Evolutionary conservation across 2,888 invertebrate genomes (phyloP).

Genomic region (Cataglyphis livida): DNA sequence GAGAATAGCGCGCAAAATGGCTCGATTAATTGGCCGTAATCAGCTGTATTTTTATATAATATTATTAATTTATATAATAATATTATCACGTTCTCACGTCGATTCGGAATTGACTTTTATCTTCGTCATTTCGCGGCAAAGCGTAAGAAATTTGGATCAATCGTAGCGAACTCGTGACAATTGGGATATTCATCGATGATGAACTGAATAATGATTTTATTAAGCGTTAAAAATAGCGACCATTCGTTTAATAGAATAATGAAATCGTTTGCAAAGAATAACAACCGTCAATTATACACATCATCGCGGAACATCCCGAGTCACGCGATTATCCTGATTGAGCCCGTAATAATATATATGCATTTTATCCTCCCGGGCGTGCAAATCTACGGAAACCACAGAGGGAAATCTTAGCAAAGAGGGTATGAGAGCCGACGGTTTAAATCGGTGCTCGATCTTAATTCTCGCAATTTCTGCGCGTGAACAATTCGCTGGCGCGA

Average conservation of each 20-base stretch:
- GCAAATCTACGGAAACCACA: constrained; percentile 1
- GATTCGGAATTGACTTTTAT: constrained; percentile 57
- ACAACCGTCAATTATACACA: not conserved
- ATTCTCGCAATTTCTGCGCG: not conserved
- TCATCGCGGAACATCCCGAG: not conserved
- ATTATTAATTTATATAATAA: not conserved
- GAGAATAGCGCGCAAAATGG: constrained; percentile 74
- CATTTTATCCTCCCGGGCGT: not conserved
- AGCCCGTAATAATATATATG: not conserved
- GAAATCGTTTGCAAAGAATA: not conserved
- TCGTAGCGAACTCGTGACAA: not conserved
- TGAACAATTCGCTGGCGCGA: not conserved
- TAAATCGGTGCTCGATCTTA: constrained; percentile 23
- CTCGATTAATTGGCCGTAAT: constrained; percentile 47
- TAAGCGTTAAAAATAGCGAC: not conserved
- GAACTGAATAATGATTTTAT: not conserved
- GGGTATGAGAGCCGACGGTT: constrained; percentile 6
- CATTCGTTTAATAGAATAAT: not conserved
- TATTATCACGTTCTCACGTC: constrained; percentile 23
- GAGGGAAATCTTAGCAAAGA: constrained; percentile 11
- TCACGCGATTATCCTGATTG: not conserved
- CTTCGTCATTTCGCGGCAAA: constrained; percentile 31
- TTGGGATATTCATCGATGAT: not conserved
- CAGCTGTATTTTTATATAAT: not conserved
- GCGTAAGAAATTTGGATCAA: not conserved